phyloP scores from a whole-genome alignment of 2,888 invertebrate genomes.

The Ctenicera cuprea region DNA sequence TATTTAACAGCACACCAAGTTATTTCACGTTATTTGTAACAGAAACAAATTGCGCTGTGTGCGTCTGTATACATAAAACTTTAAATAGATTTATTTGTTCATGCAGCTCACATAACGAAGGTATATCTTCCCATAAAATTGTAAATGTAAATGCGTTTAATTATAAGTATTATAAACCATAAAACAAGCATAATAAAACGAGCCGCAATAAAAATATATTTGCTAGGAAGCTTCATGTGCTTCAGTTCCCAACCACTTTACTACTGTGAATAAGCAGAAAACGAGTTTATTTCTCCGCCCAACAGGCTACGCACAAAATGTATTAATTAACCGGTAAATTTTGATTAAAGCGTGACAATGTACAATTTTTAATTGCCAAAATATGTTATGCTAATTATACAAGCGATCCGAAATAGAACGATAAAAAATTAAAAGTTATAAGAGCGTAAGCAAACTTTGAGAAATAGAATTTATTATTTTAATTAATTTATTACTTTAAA shows the following conservation, averaged over 20 bases:
- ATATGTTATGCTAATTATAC: too few relatives aligned
- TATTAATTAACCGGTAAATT: constrained; percentile 4
- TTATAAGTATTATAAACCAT: constrained; percentile 40
- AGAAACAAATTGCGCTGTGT: neutral
- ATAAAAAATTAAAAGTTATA: too few relatives aligned
- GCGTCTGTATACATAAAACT: neutral
- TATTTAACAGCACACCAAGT: neutral
- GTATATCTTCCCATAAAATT: constrained; percentile 34
- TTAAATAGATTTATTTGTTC: constrained; percentile 1
- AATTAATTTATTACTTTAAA: too few relatives aligned
- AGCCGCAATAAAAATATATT: constrained; percentile 11
- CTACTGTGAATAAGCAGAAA: constrained; percentile 23
- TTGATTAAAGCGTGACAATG: neutral
- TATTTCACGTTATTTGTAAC: neutral
- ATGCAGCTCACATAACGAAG: neutral
- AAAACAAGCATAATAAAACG: constrained; percentile 29
- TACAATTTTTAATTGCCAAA: too few relatives aligned
- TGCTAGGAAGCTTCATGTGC: constrained; percentile 7
- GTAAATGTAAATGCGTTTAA: constrained; percentile 36
- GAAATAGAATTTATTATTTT: too few relatives aligned
- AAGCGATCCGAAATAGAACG: too few relatives aligned
- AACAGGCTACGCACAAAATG: constrained; percentile 11
- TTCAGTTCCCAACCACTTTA: constrained; percentile 27
- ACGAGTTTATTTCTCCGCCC: constrained; percentile 13
- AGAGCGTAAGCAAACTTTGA: too few relatives aligned